Evolutionary conservation across 1,140 invertebrate genomes (phyloP), one percentile per base, ranked within the genome.

Genomic region (Patella vulgata): DNA sequence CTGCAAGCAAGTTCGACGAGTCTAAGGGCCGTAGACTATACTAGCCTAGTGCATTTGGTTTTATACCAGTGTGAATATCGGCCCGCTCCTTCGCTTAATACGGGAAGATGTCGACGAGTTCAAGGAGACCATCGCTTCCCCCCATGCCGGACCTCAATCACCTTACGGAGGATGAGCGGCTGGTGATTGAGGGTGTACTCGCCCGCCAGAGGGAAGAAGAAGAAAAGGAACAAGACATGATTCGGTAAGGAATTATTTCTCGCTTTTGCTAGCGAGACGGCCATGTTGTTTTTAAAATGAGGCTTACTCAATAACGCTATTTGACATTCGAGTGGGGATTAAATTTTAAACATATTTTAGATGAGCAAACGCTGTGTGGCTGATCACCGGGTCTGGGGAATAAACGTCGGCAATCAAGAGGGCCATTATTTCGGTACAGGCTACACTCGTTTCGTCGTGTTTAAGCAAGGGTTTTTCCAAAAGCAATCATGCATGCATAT

Each of bases 131-230:
- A 39, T 82, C 80, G 44, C 71, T 82, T 12, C 81, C 83, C 56
- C 84, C 81, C 11, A 89, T 94, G 89, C 96, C 96, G 73, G 96
- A 99, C 89, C 90, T 99, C 77, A 97, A 94, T 81, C 96, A 99
- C 87, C 91, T 99, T 79, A 98, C 95, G 75, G 92, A 94, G 77
- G 95, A 98, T 85, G 97, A 99, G 88, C 89, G 96, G 82, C 91
- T 91, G 86, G 97, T 98, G 87, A 99, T 99, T 85, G 93, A 98
- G 86, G 90, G 91, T 78, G 97, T 99, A 73, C 93, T 99, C 87
- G 90, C 95, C 88, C 88, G 97, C 68, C 96, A 99, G 85, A 92
- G 93, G 84, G 93, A 95, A 83, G 97, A 99, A 87, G 97, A 99
- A 86, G 92, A 95, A 82, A 90, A 92, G 73, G 96, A 98, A 85